Conservation (phyloP, 2,797 vertebrate genomes). For the Takifugu ocellatus region DNA sequence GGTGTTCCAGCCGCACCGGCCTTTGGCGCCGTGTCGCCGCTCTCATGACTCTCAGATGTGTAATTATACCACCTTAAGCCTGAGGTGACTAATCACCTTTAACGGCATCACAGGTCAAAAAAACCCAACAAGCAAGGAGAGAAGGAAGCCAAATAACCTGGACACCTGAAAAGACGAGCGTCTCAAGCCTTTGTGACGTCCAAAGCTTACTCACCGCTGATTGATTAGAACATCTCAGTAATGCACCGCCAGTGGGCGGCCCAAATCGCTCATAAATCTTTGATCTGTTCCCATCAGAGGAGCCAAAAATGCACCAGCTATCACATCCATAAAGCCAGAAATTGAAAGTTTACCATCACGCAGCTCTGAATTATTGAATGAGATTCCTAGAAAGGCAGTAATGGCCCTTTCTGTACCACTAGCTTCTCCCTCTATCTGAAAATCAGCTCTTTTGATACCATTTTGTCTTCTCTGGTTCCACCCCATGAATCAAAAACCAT, state of each 20-base stretch:
- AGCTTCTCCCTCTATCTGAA: conserved; percentile 53
- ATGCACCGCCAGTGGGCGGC: conserved; percentile 20
- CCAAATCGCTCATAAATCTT: conserved; percentile 54
- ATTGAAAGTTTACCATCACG: conserved; percentile 40
- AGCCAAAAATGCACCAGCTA: conserved; percentile 49
- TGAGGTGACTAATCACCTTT: conserved; percentile 15
- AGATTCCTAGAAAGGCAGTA: conserved; percentile 41
- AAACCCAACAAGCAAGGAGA: conserved; percentile 16
- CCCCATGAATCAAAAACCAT: too few relatives aligned
- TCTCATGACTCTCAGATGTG: conserved; percentile 32
- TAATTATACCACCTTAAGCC: conserved; percentile 48
- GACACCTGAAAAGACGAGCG: too few relatives aligned
- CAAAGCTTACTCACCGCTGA: conserved; percentile 39
- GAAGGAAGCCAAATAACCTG: conserved; percentile 9
- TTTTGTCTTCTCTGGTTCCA: too few relatives aligned
- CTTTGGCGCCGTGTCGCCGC: conserved; percentile 33
- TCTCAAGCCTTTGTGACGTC: conserved; percentile 27
- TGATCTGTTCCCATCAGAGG: conserved; percentile 27
- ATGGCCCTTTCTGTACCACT: conserved; percentile 50
- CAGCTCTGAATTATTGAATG: conserved; percentile 57
- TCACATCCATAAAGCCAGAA: conserved; percentile 47
- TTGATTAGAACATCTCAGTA: conserved; percentile 42
- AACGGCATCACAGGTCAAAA: conserved; percentile 13
- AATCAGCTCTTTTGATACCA: conserved; percentile 30
- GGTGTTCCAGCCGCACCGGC: conserved; percentile 24